Conservation (phyloP, 2,888 invertebrate genomes). For the Allolobophora icterica region DNA sequence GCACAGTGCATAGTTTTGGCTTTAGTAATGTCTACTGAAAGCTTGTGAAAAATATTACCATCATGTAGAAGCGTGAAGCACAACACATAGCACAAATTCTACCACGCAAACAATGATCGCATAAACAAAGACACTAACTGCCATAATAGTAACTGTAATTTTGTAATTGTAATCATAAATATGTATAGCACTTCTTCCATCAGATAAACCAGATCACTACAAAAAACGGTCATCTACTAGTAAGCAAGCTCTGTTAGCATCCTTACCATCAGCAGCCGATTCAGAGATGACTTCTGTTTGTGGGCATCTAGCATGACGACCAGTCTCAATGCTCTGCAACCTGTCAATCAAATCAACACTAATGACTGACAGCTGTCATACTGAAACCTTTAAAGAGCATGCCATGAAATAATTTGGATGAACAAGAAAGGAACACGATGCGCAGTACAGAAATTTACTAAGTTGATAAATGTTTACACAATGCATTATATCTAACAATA, state of each 20-base stretch:
- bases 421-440: too few species aligned
- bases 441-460: not conserved
- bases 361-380: not conserved
- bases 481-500: not conserved
- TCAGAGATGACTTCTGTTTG: not conserved
- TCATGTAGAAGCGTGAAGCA: not conserved
- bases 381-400: not conserved
- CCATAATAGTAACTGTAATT: not conserved
- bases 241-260: not conserved
- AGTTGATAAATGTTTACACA: not conserved
- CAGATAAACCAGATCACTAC: too few species aligned
- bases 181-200: too few species aligned
- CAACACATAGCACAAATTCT: too few species aligned
- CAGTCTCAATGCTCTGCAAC: constrained; percentile 35
- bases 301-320: constrained; percentile 33
- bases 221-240: too few species aligned
- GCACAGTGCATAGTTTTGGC: not conserved
- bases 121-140: not conserved
- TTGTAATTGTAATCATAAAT: too few species aligned
- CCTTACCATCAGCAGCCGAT: not conserved
- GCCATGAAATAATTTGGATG: not conserved
- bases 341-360: constrained; percentile 29
- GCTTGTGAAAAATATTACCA: not conserved
- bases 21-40: not conserved
- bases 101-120: not conserved